Evolutionary conservation across 1,140 invertebrate genomes (phyloP).

Genomic region (Pseudomyrmex dendroicus): DNA sequence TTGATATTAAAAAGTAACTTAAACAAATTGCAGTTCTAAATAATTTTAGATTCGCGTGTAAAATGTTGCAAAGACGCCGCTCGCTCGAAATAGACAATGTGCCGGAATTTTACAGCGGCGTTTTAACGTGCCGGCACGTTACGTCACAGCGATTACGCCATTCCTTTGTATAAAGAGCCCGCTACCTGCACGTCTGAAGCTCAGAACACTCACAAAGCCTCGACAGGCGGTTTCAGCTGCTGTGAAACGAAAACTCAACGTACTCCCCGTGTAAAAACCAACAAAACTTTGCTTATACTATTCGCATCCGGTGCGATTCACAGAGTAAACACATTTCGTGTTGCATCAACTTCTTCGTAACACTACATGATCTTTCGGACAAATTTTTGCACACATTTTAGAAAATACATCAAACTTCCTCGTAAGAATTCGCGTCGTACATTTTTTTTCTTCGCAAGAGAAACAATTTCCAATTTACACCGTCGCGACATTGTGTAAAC

Average conservation of each 20-base stretch:
- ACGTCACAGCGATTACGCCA: slow-evolving; percentile 72
- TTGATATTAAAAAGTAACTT: background rate
- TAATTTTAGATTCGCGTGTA: background rate
- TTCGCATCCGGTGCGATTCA: background rate
- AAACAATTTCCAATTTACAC: background rate
- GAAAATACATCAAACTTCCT: no score
- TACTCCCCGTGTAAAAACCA: background rate
- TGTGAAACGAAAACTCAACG: slow-evolving; percentile 1
- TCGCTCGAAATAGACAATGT: slow-evolving; percentile 81
- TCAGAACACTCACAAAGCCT: slow-evolving; percentile 67
- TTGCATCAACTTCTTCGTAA: background rate
- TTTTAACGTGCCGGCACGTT: slow-evolving; percentile 67
- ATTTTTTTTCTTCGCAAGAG: background rate
- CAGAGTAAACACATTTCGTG: background rate
- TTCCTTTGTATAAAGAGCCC: slow-evolving; percentile 78
- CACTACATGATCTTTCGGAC: background rate
- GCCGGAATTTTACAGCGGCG: slow-evolving; percentile 74
- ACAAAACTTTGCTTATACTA: background rate
- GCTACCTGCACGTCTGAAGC: slow-evolving; percentile 59
- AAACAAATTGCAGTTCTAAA: no score
- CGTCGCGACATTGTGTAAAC: slow-evolving; percentile 14
- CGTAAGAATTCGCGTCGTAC: background rate
- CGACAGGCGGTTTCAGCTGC: slow-evolving; percentile 3
- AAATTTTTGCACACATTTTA: background rate
- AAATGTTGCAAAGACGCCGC: slow-evolving; percentile 37